Percentiles rank a stretch among this genome's conserved stretches.
Evolutionary conservation across 2,888 invertebrate genomes (phyloP).

Genomic region (Acleris holmiana): DNA sequence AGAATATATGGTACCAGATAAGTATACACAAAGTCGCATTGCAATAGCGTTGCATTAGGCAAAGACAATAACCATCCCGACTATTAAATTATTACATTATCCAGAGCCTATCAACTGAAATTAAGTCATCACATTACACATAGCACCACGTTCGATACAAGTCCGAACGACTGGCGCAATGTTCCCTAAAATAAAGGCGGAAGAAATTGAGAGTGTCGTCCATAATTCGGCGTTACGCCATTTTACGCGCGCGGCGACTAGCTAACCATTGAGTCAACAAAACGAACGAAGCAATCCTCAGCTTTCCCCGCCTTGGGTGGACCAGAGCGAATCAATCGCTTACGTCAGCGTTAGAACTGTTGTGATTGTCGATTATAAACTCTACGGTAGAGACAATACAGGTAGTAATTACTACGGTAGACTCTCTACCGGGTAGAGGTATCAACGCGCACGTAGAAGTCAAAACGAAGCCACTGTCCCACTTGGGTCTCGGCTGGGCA

Average conservation of each 20-base stretch:
- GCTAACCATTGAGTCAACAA: slow-evolving; percentile 63
- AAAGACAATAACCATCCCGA: background rate
- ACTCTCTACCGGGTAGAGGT: slow-evolving; percentile 34
- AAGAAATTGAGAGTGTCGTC: slow-evolving; percentile 73
- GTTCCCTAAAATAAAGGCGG: slow-evolving; percentile 55
- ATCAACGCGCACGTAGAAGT: slow-evolving; percentile 59
- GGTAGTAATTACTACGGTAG: slow-evolving; percentile 37
- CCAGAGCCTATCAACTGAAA: slow-evolving; percentile 6
- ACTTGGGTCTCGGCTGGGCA: slow-evolving; percentile 55
- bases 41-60: background rate
- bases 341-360: slow-evolving; percentile 45
- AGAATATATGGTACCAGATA: slow-evolving; percentile 16
- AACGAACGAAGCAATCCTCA: slow-evolving; percentile 54
- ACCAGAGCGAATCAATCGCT: slow-evolving; percentile 60
- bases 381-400: slow-evolving; percentile 48
- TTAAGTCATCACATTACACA: background rate
- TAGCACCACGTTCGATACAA: background rate
- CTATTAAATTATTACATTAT: slow-evolving; percentile 9
- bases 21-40: slow-evolving; percentile 19
- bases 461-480: slow-evolving; percentile 56
- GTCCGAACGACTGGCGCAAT: slow-evolving; percentile 40
- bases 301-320: slow-evolving; percentile 68
- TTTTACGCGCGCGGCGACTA: slow-evolving; percentile 52
- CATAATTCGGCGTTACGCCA: slow-evolving; percentile 68
- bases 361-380: slow-evolving; percentile 46